Percentiles rank a stretch among this genome's conserved stretches.
phyloP scores from a whole-genome alignment of 2,888 invertebrate species.

The Chrysomela aeneicollis region DNA sequence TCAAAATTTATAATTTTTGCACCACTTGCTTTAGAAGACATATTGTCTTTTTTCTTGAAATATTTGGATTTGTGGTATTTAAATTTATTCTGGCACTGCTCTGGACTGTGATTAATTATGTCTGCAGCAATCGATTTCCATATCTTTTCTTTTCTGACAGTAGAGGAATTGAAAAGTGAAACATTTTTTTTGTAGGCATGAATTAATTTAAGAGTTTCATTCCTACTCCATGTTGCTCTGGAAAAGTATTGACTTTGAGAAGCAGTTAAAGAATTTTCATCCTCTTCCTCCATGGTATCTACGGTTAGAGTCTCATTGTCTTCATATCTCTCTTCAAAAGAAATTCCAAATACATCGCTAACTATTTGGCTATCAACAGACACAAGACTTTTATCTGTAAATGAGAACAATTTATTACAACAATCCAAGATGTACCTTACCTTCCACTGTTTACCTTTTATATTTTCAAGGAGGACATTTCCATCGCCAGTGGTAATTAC shows the following conservation, averaged over 20 bases:
- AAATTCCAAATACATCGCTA: constrained; percentile 4
- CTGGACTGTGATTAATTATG: constrained; percentile 3
- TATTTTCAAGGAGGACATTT: no score
- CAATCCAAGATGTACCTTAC: no score
- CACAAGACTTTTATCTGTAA: no score
- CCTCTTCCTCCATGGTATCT: no score
- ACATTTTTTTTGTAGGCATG: constrained; percentile 1
- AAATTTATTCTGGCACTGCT: constrained; percentile 3
- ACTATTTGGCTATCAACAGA: no score
- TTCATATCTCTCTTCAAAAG: not conserved
- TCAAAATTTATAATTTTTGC: not conserved
- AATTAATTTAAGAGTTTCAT: not conserved
- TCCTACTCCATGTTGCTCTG: not conserved
- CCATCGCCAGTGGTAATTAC: no score
- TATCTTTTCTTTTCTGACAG: not conserved
- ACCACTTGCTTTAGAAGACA: constrained; percentile 7
- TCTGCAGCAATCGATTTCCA: no score
- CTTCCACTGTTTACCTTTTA: no score
- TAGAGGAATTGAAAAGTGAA: constrained; percentile 1
- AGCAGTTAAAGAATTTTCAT: not conserved
- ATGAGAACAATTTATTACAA: no score
- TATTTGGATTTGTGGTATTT: not conserved
- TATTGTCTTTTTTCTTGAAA: constrained; percentile 6
- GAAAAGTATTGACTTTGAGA: constrained; percentile 4
- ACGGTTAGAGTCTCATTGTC: not conserved